Conservation (phyloP, 2,113 vertebrate species). For the Terrapene triunguis region DNA sequence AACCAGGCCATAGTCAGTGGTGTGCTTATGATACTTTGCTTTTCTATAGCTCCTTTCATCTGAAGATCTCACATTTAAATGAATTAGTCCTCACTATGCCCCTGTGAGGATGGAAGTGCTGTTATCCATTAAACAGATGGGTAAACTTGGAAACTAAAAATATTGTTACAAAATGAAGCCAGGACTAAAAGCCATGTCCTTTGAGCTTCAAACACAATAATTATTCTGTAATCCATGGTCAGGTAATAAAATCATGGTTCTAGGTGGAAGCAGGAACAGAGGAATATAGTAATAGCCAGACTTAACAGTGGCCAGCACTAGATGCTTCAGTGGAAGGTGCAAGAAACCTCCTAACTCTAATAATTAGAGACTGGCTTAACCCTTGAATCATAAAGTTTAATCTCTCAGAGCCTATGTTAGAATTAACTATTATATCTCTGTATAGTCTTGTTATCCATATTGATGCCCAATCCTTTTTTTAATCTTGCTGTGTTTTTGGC, state of each 20-base stretch:
- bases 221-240: background rate
- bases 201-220: background rate
- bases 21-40: background rate
- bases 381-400: background rate
- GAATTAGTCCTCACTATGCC: background rate
- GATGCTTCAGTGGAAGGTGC: background rate
- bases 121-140: background rate
- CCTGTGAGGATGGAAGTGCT: background rate
- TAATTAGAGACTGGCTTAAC: background rate
- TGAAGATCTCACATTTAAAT: background rate
- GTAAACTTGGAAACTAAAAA: background rate
- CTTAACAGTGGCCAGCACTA: background rate
- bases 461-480: background rate
- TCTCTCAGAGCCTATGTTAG: background rate
- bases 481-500: background rate
- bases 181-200: background rate
- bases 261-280: background rate
- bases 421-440: background rate
- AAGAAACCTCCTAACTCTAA: background rate
- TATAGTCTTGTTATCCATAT: background rate
- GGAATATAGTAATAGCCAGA: background rate
- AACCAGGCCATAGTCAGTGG: background rate
- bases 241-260: background rate
- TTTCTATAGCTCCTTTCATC: background rate
- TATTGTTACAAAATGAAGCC: background rate